Conservation (phyloP, 2,888 invertebrate genomes). For the Oxycera nigricornis region DNA sequence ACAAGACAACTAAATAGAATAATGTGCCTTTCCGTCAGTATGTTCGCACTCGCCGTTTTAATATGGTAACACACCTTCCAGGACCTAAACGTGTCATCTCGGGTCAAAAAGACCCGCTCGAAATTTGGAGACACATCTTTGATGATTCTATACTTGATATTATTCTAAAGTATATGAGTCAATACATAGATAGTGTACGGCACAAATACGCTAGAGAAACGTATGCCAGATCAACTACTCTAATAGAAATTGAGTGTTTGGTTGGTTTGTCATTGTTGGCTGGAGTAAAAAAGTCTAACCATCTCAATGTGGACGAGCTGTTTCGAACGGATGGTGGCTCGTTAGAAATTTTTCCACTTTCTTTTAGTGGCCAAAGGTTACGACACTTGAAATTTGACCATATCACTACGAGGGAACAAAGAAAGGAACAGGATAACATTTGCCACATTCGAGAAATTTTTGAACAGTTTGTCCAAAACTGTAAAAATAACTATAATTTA, state of each 20-base stretch:
- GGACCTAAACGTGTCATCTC: too few species aligned
- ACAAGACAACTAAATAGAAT: too few species aligned
- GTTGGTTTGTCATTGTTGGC: neutral
- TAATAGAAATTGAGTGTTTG: neutral
- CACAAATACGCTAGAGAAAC: neutral
- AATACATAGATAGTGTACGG: neutral
- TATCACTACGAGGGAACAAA: neutral
- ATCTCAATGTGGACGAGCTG: slow-evolving; percentile 2
- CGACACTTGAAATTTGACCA: neutral
- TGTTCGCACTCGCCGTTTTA: too few species aligned
- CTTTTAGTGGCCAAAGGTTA: neutral
- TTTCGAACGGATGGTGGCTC: neutral
- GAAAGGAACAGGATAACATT: neutral
- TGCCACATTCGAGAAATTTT: neutral
- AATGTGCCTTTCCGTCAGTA: too few species aligned
- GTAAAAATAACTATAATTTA: neutral
- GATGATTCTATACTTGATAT: neutral
- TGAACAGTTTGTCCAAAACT: neutral
- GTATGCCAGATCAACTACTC: neutral
- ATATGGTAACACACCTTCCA: too few species aligned
- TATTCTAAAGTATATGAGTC: neutral
- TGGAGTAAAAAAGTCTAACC: neutral
- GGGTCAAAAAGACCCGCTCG: too few species aligned
- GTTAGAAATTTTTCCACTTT: neutral
- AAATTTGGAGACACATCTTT: too few species aligned